These are phyloP conservation scores for Dasysyrphus tricinctus DNA, from an alignment of 2,888 invertebrate genomes.

Conservation along the genomic window DNA sequence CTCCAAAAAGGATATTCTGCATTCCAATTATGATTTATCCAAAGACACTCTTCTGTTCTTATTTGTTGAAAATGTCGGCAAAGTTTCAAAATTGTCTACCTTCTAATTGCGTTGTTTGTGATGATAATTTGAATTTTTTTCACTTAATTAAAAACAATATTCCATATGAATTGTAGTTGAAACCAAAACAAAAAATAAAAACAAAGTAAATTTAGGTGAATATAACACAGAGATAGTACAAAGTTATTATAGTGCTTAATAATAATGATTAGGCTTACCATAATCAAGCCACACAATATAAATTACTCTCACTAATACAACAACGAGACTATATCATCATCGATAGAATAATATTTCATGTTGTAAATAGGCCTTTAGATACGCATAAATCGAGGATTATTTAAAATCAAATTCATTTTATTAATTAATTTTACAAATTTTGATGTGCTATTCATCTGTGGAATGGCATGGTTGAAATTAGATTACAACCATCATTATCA, in stretches of 20 bases:
- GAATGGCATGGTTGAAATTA: constrained; percentile 14
- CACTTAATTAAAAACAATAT: constrained; percentile 41
- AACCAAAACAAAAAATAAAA: background rate
- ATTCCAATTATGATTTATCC: background rate
- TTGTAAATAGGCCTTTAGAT: background rate
- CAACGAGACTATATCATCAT: background rate
- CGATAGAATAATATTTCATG: background rate
- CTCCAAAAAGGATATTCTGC: background rate
- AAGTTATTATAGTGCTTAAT: constrained; percentile 7
- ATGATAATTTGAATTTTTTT: constrained; percentile 5
- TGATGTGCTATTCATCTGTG: constrained; percentile 21
- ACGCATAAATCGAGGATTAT: constrained; percentile 10
- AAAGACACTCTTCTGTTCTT: background rate
- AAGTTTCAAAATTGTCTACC: background rate
- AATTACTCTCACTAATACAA: background rate
- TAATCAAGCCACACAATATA: constrained; percentile 15
- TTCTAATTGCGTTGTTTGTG: background rate
- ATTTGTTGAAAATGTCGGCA: background rate
- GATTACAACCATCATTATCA: constrained; percentile 40
- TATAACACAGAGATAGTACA: background rate
- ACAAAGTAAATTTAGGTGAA: background rate
- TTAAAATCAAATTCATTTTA: constrained; percentile 57
- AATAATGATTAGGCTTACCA: constrained; percentile 11
- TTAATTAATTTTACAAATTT: constrained; percentile 61
- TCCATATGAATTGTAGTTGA: background rate